phyloP scores from a whole-genome alignment of 1,140 invertebrate species.

The Maconellicoccus hirsutus region DNA sequence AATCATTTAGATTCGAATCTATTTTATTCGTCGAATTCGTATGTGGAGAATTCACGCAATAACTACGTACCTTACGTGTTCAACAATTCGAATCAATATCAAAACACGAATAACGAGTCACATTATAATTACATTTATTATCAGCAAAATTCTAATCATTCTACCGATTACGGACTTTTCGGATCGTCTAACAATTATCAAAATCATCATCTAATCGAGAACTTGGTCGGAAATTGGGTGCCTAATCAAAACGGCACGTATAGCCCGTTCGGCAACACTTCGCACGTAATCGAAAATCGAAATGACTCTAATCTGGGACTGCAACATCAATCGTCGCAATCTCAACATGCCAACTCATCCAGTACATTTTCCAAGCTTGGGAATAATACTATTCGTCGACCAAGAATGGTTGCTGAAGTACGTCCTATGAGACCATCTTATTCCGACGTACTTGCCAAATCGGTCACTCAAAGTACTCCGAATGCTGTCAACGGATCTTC shows the following conservation, averaged over 20 bases:
- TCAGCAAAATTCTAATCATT: slow-evolving; percentile 18
- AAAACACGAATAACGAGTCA: neutral
- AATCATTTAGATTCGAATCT: slow-evolving; percentile 15
- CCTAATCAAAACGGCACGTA: slow-evolving; percentile 70
- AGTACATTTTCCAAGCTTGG: slow-evolving; percentile 31
- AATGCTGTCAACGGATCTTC: slow-evolving; percentile 29
- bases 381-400: slow-evolving; percentile 35
- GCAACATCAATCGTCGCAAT: slow-evolving; percentile 27
- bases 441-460: slow-evolving; percentile 67
- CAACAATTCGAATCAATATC: slow-evolving; percentile 9
- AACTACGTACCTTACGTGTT: slow-evolving; percentile 17
- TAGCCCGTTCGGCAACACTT: slow-evolving; percentile 51
- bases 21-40: slow-evolving; percentile 5
- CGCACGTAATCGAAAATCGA: slow-evolving; percentile 25
- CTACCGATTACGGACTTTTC: slow-evolving; percentile 28
- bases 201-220: slow-evolving; percentile 44
- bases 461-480: slow-evolving; percentile 36
- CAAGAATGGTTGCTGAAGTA: slow-evolving; percentile 65
- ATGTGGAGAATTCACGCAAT: neutral
- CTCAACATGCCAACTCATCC: slow-evolving; percentile 27
- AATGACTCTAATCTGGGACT: neutral
- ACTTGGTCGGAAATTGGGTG: slow-evolving; percentile 67
- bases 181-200: slow-evolving; percentile 31
- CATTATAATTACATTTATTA: slow-evolving; percentile 18
- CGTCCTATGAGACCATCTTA: slow-evolving; percentile 73